Evolutionary conservation across 37 sponge, comb jelly and placozoan species (phyloP), one percentile per base, ranked within the genome.

Genomic region (Mnemiopsis leidyi): DNA sequence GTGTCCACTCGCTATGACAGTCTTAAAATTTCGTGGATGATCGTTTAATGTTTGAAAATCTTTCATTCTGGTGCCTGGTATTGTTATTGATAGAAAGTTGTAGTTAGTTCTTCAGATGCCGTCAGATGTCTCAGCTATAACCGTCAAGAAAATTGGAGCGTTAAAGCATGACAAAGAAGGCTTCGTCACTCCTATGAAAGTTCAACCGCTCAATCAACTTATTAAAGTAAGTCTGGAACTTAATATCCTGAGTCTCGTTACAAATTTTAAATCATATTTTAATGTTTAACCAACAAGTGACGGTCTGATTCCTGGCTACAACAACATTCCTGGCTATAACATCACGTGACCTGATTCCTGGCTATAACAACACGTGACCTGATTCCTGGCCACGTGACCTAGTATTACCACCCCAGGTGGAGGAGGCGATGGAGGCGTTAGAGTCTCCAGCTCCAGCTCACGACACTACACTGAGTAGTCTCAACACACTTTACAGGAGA

Each of bases 81-180:
- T n/a, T n/a, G n/a, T n/a, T n/a, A n/a, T n/a, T n/a, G n/a, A n/a
- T n/a, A n/a, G n/a, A n/a, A n/a, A n/a, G n/a, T n/a, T n/a, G n/a
- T n/a, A n/a, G n/a, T n/a, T n/a, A n/a, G 61, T 48, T 69, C 2
- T 28, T 9, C 79, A 77, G 79, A 77, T 77, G 26, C 79, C 79
- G 16, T 21, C 0, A 32, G 79, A 32, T 21, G 32, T 32, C 34
- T 32, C 79, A 28, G 79, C 35, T 31, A 36, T 77, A 1, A 77
- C 79, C 7, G 33, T 77, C 79, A 77, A 26, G 20, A 26, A 32
- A 20, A 31, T 20, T 34, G 79, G 79, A 3, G 26, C 36, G 1
- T 25, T 85, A 3, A 85, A 85, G 39, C 90, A 85, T 39, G 90
- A 85, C 48, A 29, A 85, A 2, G 90, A 85, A n/a, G 90, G 90